Evolutionary conservation across 1,140 invertebrate species (phyloP).

Genomic region (Drosophila pallidifrons): DNA sequence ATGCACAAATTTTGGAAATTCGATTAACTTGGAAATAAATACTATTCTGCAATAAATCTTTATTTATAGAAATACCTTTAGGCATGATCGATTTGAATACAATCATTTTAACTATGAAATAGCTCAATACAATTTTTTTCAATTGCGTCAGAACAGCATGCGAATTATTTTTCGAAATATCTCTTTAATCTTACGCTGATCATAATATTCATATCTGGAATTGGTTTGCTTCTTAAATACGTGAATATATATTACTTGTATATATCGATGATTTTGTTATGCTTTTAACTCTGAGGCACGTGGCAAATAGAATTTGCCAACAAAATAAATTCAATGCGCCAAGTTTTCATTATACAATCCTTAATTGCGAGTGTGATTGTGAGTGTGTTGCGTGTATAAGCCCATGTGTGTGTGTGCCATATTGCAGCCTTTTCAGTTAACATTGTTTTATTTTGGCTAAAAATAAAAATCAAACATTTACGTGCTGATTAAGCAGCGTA

Average conservation of each 20-base stretch:
- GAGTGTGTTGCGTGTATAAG: constrained; percentile 1
- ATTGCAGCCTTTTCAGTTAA: constrained; percentile 46
- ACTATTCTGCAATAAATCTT: too few relatives aligned
- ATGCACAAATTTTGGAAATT: too few relatives aligned
- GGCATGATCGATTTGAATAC: too few relatives aligned
- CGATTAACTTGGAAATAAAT: too few relatives aligned
- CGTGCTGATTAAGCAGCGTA: constrained; percentile 62
- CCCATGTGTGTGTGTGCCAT: constrained; percentile 33
- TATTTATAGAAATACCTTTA: too few relatives aligned
- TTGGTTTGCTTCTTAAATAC: not conserved
- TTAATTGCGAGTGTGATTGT: constrained; percentile 2
- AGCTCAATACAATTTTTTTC: too few relatives aligned
- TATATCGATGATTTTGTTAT: constrained; percentile 14
- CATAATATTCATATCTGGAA: not conserved
- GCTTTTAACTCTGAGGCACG: constrained; percentile 24
- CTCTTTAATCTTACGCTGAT: not conserved
- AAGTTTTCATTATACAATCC: constrained; percentile 41
- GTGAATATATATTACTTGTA: not conserved
- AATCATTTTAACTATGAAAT: too few relatives aligned
- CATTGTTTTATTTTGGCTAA: constrained; percentile 62
- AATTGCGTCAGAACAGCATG: not conserved
- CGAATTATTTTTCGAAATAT: not conserved
- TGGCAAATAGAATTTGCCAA: constrained; percentile 38
- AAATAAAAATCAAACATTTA: constrained; percentile 66
- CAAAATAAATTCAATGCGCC: constrained; percentile 25